phyloP scores from a whole-genome alignment of 2,888 invertebrate genomes.

The Cheiracanthium punctorium region DNA sequence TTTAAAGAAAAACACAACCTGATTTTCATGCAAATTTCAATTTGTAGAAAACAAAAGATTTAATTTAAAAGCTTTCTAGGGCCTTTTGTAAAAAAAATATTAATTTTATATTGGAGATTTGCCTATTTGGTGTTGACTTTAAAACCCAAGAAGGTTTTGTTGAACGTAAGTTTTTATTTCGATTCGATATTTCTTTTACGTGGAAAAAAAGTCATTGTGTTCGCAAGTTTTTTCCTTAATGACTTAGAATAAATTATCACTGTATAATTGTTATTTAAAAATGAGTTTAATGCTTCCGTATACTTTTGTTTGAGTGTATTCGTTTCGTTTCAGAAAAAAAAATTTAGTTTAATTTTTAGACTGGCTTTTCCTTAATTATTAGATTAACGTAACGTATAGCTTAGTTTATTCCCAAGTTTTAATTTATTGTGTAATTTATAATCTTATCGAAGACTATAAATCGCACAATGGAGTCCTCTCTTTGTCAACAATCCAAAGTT shows the following conservation, averaged over 20 bases:
- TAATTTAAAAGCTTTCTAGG: background rate
- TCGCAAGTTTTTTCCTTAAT: background rate
- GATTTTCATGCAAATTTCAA: slow-evolving; percentile 15
- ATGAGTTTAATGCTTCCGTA: too few relatives aligned
- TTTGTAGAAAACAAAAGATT: slow-evolving; percentile 1
- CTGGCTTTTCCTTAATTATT: too few relatives aligned
- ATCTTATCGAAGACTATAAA: too few relatives aligned
- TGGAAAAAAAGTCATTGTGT: background rate
- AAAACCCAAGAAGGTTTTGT: background rate
- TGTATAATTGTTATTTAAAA: background rate
- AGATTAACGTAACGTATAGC: too few relatives aligned
- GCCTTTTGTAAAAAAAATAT: slow-evolving; percentile 7
- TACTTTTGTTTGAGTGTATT: too few relatives aligned
- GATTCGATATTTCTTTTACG: background rate
- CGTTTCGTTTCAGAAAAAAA: too few relatives aligned
- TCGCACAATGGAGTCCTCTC: too few relatives aligned
- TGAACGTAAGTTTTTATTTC: background rate
- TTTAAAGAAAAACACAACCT: background rate
- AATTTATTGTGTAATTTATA: too few relatives aligned
- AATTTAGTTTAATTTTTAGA: too few relatives aligned
- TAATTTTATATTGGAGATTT: slow-evolving; percentile 17
- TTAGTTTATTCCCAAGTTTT: too few relatives aligned
- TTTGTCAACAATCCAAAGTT: too few relatives aligned
- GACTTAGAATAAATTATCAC: background rate
- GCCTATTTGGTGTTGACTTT: slow-evolving; percentile 4